phyloP scores from a whole-genome alignment of 1,140 invertebrate species.

The Phthorimaea operculella region DNA sequence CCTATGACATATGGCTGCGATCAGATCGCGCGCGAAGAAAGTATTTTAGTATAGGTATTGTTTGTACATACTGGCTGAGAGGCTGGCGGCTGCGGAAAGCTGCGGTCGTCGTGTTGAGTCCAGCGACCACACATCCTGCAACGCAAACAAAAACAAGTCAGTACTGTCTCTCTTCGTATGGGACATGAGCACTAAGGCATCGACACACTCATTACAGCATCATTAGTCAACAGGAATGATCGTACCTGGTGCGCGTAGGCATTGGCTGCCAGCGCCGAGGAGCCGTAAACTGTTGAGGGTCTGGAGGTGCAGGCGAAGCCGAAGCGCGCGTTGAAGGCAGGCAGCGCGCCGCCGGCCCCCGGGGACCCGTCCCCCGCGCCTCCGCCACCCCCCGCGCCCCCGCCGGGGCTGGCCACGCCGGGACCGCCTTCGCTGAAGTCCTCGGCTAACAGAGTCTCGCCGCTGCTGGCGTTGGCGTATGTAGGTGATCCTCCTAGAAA shows the following conservation, averaged over 20 bases:
- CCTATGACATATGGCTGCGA: too few species aligned
- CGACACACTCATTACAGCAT: too few species aligned
- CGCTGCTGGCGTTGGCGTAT: background rate
- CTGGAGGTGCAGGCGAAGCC: conserved; percentile 39
- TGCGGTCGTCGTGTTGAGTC: conserved; percentile 39
- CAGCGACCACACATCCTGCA: conserved; percentile 47
- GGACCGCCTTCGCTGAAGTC: conserved; percentile 9
- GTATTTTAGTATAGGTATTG: background rate
- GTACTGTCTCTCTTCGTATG: too few species aligned
- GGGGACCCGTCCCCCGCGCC: conserved; percentile 20
- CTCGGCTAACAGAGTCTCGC: background rate
- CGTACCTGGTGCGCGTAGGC: conserved; percentile 38
- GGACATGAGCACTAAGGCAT: too few species aligned
- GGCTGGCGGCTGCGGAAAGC: conserved; percentile 49
- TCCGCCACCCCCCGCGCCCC: conserved; percentile 9
- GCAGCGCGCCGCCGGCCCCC: conserved; percentile 37
- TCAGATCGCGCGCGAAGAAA: too few species aligned
- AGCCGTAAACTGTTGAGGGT: conserved; percentile 34
- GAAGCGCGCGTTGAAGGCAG: conserved; percentile 52
- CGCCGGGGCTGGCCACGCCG: conserved; percentile 7
- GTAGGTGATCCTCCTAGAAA: background rate
- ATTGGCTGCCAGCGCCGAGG: conserved; percentile 26
- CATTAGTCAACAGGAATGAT: too few species aligned
- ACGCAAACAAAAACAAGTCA: background rate
- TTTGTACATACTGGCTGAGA: conserved; percentile 48